Conservation (phyloP, 1,140 invertebrate species). For the Pectinophora gossypiella region DNA sequence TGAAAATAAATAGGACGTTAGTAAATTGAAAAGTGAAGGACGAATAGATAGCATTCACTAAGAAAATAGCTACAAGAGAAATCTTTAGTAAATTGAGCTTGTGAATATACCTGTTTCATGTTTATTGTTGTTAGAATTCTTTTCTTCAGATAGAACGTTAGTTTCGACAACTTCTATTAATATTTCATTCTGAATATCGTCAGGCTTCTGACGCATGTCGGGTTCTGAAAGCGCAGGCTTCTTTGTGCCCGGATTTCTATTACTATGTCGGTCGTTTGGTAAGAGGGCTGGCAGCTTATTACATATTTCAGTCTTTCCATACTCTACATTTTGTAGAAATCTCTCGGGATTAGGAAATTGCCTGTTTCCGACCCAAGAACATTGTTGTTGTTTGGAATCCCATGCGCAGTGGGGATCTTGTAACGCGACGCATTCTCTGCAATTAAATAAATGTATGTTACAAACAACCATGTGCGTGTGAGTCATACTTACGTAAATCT, state of each 20-base stretch:
- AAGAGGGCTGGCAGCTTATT: constrained; percentile 74
- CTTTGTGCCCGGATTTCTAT: constrained; percentile 60
- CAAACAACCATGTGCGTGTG: too few species aligned
- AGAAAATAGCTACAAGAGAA: too few species aligned
- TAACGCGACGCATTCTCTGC: constrained; percentile 90
- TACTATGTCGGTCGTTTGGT: constrained; percentile 50
- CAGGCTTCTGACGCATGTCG: constrained; percentile 39
- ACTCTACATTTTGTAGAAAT: constrained; percentile 84
- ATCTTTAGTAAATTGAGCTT: background rate
- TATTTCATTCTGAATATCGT: constrained; percentile 66
- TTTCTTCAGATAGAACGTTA: constrained; percentile 56
- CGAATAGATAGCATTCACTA: too few species aligned
- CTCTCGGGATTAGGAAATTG: constrained; percentile 80
- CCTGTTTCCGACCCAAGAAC: constrained; percentile 81
- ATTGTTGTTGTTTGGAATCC: constrained; percentile 86
- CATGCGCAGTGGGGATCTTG: constrained; percentile 99
- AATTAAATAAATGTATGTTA: constrained; percentile 50
- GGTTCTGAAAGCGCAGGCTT: constrained; percentile 52
- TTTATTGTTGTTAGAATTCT: constrained; percentile 46
- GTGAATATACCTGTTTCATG: constrained; percentile 57
- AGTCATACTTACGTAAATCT: too few species aligned
- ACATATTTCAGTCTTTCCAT: constrained; percentile 81
- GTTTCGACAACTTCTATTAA: constrained; percentile 66
- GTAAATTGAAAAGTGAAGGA: background rate
- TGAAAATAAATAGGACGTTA: constrained; percentile 40